Evolutionary conservation across 2,888 invertebrate species (phyloP), one percentile per base, ranked within the genome.

Genomic region (Plemyria rubiginata): DNA sequence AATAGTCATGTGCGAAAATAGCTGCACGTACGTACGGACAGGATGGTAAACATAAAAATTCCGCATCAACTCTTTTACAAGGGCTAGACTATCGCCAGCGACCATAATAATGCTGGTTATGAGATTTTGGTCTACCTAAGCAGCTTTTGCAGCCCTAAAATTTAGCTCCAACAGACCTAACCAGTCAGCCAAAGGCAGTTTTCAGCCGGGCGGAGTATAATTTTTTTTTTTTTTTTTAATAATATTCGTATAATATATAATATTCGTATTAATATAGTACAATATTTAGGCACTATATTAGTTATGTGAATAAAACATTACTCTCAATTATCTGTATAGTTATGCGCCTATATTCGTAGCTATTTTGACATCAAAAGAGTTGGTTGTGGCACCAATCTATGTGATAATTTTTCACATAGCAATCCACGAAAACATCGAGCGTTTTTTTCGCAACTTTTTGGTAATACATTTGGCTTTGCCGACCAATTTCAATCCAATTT

Each of bases 401-500:
- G 73, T 73, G 72, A 78, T 78, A 76, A 79, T 78, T 79, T 80
- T 79, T 73, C 75, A 75, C 78, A 80, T 75, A 66, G 69, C 76
- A 78, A 80, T 80, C 73, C 78, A 75, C 77, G 72, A 80, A 81
- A 79, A 73, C 78, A 76, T 76, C 73, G 74, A 70, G 67, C 69
- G 73, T 76, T 78, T 84, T 84, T 79, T 79, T 75, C 74, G 67
- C 72, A 71, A 78, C 79, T 85, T 86, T 84, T 82, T 80, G 73
- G 77, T 81, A 81, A 83, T 82, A 80, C 81, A 77, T 81, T n/a
- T 81, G 85, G 84, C 84, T 84, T 85, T 85, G 83, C 82, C 81
- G 84, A 84, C 86, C 87, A 86, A 86, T 87, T 87, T 84, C 81
- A 83, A 85, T 84, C 82, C 85, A 87, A 88, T 88, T 88, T 87